A percentile compares a stretch with the other conserved stretches of the same genome.
phyloP scores from a whole-genome alignment of 2,888 invertebrate genomes.

The Spisula subtruncata region DNA sequence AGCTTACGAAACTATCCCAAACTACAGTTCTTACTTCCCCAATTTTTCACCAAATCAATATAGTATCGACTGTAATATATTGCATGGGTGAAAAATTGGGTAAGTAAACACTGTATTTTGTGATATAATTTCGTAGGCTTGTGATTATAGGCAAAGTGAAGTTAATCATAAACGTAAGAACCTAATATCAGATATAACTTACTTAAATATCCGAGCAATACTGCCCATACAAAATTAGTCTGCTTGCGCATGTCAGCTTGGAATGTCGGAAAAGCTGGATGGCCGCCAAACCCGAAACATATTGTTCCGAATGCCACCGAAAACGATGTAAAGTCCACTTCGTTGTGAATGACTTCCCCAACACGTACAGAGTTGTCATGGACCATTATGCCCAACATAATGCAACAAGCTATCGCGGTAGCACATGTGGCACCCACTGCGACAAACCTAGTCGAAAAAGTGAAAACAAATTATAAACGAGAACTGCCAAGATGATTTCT shows the following conservation, averaged over 20 bases:
- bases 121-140: too few relatives aligned
- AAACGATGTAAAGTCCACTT: conserved; percentile 89
- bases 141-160: too few relatives aligned
- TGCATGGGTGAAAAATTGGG: too few relatives aligned
- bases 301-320: conserved; percentile 92
- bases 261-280: conserved; percentile 94
- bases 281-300: conserved; percentile 92
- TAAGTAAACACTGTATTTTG: too few relatives aligned
- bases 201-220: conserved; percentile 92
- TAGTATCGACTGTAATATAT: too few relatives aligned
- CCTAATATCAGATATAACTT: conserved; percentile 77
- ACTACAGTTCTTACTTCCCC: too few relatives aligned
- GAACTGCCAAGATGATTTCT: too few relatives aligned
- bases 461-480: background rate
- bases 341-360: conserved; percentile 79
- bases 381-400: conserved; percentile 91
- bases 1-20: too few relatives aligned
- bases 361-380: conserved; percentile 88
- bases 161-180: too few relatives aligned
- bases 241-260: conserved; percentile 97
- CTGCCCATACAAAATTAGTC: conserved; percentile 92
- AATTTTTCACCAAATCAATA: too few relatives aligned
- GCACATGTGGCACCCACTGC: conserved; percentile 91
- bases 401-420: conserved; percentile 90
- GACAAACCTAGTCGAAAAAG: conserved; percentile 89